phyloP scores from a whole-genome alignment of 2,888 invertebrate genomes.

The Anoplius nigerrimus region DNA sequence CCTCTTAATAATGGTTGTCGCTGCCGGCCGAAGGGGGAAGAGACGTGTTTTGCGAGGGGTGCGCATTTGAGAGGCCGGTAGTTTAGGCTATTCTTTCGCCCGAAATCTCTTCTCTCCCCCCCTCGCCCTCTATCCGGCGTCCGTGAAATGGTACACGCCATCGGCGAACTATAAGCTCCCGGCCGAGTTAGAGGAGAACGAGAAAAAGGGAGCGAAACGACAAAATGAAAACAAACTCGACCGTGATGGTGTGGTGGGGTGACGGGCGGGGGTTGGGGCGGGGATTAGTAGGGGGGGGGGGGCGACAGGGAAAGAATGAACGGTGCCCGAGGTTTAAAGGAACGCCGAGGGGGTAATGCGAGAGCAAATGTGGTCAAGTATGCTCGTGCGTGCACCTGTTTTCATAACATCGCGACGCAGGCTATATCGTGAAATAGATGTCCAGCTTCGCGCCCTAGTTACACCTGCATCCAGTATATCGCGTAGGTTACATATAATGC shows the following conservation, averaged over 20 bases:
- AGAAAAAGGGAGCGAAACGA: background rate
- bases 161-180: background rate
- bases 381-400: constrained; percentile 15
- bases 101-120: constrained; percentile 5
- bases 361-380: no score
- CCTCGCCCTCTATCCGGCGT: background rate
- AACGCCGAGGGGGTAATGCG: background rate
- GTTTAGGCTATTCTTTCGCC: background rate
- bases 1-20: constrained; percentile 11
- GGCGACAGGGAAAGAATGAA: background rate
- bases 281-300: background rate
- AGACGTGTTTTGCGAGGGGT: background rate
- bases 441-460: constrained; percentile 66
- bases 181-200: background rate
- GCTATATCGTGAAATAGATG: constrained; percentile 47
- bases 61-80: background rate
- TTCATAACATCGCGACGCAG: constrained; percentile 37
- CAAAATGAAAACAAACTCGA: background rate
- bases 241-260: background rate
- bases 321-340: background rate
- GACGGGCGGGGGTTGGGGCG: background rate
- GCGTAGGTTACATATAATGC: constrained; percentile 44
- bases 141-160: no score
- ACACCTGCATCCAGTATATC: constrained; percentile 53
- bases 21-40: constrained; percentile 28